phyloP scores from a whole-genome alignment of 2,797 vertebrate genomes.

The Hydrolagus colliei region DNA sequence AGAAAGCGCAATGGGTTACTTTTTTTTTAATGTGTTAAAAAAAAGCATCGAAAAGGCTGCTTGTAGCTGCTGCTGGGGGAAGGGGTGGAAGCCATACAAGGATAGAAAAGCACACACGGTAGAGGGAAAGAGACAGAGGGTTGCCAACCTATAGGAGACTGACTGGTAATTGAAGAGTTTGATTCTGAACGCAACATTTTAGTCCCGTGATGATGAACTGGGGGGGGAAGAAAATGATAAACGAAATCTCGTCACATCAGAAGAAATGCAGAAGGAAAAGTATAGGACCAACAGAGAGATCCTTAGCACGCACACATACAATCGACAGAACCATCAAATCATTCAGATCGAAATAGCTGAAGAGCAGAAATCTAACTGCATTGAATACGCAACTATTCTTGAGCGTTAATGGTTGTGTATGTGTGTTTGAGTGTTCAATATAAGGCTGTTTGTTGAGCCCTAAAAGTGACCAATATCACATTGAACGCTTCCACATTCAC shows the following conservation, averaged over 20 bases:
- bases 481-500: too few relatives aligned
- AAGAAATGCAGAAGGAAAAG: constrained; percentile 61
- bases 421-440: too few relatives aligned
- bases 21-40: not conserved
- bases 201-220: constrained; percentile 99
- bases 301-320: not conserved
- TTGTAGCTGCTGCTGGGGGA: constrained; percentile 1
- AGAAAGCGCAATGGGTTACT: constrained; percentile 22
- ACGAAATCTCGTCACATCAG: constrained; percentile 70
- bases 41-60: constrained; percentile 18
- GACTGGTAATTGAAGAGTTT: constrained; percentile 99
- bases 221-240: constrained; percentile 72
- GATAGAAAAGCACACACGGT: constrained; percentile 50
- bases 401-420: too few relatives aligned
- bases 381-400: too few relatives aligned
- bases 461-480: too few relatives aligned
- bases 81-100: constrained; percentile 52
- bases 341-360: not conserved
- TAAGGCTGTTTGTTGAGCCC: too few relatives aligned
- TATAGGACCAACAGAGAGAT: constrained; percentile 47
- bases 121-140: constrained; percentile 76
- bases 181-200: constrained; percentile 99
- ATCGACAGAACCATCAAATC: not conserved
- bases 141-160: constrained; percentile 99
- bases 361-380: too few relatives aligned